These are phyloP conservation scores for Melanaphis sacchari DNA, from an alignment of 1,140 invertebrate genomes.

Conservation along the genomic window DNA sequence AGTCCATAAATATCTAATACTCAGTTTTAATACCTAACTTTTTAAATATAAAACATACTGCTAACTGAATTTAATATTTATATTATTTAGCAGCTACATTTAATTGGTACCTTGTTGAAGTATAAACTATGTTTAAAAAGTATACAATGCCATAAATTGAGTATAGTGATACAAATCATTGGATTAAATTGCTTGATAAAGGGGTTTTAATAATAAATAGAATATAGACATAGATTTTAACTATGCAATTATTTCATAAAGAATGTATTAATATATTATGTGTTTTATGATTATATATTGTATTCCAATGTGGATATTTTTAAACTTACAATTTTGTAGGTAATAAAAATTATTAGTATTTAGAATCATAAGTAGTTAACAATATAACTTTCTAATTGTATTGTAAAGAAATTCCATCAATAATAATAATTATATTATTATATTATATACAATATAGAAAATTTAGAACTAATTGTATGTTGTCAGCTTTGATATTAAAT, in stretches of 20 bases:
- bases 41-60: neutral
- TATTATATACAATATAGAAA: too few species aligned
- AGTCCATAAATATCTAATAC: too few species aligned
- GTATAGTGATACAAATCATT: neutral
- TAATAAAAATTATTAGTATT: neutral
- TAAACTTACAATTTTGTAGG: neutral
- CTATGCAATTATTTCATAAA: neutral
- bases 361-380: neutral
- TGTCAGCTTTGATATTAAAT: too few species aligned
- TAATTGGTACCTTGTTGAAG: neutral
- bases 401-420: neutral
- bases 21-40: neutral
- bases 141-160: neutral
- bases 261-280: neutral
- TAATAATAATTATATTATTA: too few species aligned
- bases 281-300: too few species aligned
- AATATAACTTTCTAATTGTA: slow-evolving; percentile 1
- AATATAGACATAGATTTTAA: neutral
- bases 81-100: neutral
- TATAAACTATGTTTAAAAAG: neutral
- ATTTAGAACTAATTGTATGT: too few species aligned
- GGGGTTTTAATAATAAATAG: neutral
- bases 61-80: neutral
- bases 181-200: neutral
- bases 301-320: neutral